phyloP scores from a whole-genome alignment of 2,888 invertebrate genomes.

The Thera britannica region DNA sequence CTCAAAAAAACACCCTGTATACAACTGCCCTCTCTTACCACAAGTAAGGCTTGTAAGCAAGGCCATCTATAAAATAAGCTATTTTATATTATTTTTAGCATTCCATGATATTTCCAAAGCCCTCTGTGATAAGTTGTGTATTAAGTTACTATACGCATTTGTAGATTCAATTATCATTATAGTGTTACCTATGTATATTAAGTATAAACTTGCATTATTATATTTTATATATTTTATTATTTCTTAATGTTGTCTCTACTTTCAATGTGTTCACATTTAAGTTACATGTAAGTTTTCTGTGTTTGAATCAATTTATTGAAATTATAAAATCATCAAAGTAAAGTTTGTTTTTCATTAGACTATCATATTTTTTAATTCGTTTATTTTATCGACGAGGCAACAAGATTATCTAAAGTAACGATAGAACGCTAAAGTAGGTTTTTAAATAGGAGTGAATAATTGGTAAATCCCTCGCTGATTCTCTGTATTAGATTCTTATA shows the following conservation, averaged over 20 bases:
- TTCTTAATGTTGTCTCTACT: background rate
- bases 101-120: conserved; percentile 58
- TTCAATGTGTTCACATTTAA: background rate
- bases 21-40: too few species aligned
- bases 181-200: background rate
- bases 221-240: background rate
- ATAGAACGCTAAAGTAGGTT: too few species aligned
- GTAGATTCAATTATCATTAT: background rate
- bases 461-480: too few species aligned
- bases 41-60: background rate
- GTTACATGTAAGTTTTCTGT: background rate
- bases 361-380: background rate
- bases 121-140: conserved; percentile 57
- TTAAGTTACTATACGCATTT: conserved; percentile 17
- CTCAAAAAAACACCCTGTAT: too few species aligned
- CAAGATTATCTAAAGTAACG: background rate
- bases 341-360: background rate
- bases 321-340: background rate
- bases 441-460: too few species aligned
- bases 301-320: background rate
- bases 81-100: conserved; percentile 33
- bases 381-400: background rate
- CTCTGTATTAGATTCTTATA: too few species aligned
- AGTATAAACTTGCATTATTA: background rate
- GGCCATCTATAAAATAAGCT: too few species aligned